Evolutionary conservation across 1,140 invertebrate genomes (phyloP).

Genomic region (Trachymyrmex septentrionalis): DNA sequence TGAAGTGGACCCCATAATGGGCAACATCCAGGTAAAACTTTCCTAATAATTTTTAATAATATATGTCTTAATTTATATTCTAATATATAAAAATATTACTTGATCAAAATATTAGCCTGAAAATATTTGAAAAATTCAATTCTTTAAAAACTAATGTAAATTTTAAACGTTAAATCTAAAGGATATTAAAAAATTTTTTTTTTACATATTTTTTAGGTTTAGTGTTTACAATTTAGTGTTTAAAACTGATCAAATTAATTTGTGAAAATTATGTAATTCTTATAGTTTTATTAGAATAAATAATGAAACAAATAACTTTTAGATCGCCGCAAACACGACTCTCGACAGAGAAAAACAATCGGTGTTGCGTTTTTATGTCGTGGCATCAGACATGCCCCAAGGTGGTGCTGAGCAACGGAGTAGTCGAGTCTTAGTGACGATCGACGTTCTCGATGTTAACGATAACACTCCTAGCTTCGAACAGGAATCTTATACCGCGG

Average conservation of each 20-base stretch:
- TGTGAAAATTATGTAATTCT: neutral
- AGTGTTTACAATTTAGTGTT: too few relatives aligned
- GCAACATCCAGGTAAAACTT: slow-evolving; percentile 87
- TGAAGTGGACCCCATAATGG: slow-evolving; percentile 89
- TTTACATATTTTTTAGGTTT: neutral
- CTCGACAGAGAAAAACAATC: slow-evolving; percentile 92
- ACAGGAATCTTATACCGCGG: slow-evolving; percentile 86
- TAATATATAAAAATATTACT: neutral
- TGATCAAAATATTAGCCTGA: neutral
- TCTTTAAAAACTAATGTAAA: neutral
- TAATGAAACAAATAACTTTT: slow-evolving; percentile 45
- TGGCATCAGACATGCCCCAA: slow-evolving; percentile 91
- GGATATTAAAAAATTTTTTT: neutral
- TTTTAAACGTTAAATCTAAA: neutral
- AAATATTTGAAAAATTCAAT: neutral
- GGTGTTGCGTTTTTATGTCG: slow-evolving; percentile 89
- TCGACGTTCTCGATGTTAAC: slow-evolving; percentile 93
- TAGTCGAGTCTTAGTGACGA: slow-evolving; percentile 88
- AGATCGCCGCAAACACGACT: slow-evolving; percentile 89
- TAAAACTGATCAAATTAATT: too few relatives aligned
- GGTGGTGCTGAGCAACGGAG: slow-evolving; percentile 90
- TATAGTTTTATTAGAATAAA: neutral
- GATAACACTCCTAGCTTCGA: slow-evolving; percentile 91
- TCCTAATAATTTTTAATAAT: neutral
- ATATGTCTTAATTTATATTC: slow-evolving; percentile 41